Evolutionary conservation across 1,140 invertebrate genomes (phyloP), one percentile per base, ranked within the genome.

Genomic region (Halotydeus destructor): DNA sequence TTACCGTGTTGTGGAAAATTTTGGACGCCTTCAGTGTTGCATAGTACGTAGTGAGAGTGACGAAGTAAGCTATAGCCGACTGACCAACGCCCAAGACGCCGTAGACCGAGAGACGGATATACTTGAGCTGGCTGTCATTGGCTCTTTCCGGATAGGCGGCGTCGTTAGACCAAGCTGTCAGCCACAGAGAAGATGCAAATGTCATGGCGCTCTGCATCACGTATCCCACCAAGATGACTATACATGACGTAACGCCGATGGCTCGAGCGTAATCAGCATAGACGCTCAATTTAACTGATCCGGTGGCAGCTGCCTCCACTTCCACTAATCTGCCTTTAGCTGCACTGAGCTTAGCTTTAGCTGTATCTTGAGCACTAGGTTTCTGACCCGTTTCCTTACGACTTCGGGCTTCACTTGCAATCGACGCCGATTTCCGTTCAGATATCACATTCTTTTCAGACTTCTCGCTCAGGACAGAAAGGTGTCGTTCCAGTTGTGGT

Each of bases 391-490:
- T 9, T 9, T 30, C 14, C 14, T 9, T 30, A 9, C 14, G 8
- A 14, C 8, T 30, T 30, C 14, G 8, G 8, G 27, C 8, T 30
- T 30, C 8, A 30, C 27, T 30, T 30, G 14, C 14, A 8, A 30
- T 9, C 14, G 14, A 8, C 14, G 8, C 14, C 27, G 8, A 9
- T 14, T 30, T 30, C 14, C 27, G 9, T n/a, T 23, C 14, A n/a
- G 24, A 18, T 44, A 5, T 23, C 14, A 9, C 11, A 46, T 12
- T 18, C 31, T 47, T 21, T 32, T 23, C 9, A 8, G 28, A n/a
- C 21, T n/a, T n/a, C n/a, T n/a, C n/a, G n/a, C n/a, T n/a, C 39
- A 91, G 67, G 1, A 72, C 67, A 54, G 88, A 75, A 12, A 89
- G 61, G 14, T 39, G 31, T 26, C 24, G 16, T 2, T 31, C 39